Conservation (phyloP, 2,797 vertebrate genomes). For the Lepus townsendii region DNA sequence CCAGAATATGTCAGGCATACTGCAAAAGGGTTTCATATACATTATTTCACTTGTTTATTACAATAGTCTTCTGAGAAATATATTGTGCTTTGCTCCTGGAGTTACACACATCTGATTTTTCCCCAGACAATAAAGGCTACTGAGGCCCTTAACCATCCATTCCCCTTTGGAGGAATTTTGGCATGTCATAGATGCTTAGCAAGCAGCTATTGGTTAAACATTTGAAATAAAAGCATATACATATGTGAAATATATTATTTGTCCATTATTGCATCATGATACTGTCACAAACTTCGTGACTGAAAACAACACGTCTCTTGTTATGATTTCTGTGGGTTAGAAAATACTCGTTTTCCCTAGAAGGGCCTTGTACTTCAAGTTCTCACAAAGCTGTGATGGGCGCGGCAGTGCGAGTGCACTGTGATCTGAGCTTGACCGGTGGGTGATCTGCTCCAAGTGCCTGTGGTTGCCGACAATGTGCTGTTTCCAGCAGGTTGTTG, state of each 20-base stretch:
- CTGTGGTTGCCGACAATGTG: rapidly evolving
- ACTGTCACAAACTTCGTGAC: not conserved
- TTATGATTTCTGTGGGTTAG: rapidly evolving
- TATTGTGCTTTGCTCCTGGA: not conserved
- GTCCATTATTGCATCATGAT: not conserved
- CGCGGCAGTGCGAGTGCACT: not conserved
- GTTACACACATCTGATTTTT: not conserved
- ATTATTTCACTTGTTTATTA: not conserved
- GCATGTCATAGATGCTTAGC: not conserved
- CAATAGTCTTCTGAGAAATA: not conserved
- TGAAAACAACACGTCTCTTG: not conserved
- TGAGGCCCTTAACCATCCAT: not conserved
- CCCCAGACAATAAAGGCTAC: not conserved
- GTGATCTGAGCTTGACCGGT: not conserved
- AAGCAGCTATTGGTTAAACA: constrained; percentile 18
- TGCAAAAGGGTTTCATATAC: not conserved
- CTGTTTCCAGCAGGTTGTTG: not conserved
- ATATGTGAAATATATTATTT: not conserved
- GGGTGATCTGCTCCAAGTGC: not conserved
- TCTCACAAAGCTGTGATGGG: not conserved
- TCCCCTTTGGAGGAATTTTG: not conserved
- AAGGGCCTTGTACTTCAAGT: not conserved
- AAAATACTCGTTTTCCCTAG: not conserved
- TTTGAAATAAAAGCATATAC: not conserved
- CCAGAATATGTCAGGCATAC: not conserved